Evolutionary conservation across 2,113 vertebrate genomes (phyloP).

Genomic region (Pungitius pungitius): DNA sequence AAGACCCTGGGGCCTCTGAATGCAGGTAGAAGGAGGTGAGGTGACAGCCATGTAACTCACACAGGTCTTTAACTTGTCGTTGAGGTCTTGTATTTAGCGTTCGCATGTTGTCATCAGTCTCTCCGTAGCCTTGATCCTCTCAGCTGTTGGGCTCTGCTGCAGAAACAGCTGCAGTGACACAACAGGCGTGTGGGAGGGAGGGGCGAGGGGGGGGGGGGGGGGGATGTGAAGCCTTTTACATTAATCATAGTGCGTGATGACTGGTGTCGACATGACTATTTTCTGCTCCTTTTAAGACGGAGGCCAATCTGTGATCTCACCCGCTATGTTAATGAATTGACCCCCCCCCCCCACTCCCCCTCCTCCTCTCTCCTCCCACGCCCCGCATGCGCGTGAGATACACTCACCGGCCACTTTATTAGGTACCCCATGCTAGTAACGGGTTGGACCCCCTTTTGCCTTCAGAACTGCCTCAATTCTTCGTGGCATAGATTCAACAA

Average conservation of each 20-base stretch:
- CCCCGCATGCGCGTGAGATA: no score
- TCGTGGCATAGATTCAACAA: no score
- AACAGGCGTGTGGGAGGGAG: neutral
- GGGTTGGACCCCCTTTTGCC: no score
- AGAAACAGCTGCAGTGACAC: conserved; percentile 49
- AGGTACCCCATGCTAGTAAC: no score
- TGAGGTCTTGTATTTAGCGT: no score
- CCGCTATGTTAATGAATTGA: neutral
- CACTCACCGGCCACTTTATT: no score
- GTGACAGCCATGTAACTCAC: conserved; percentile 26
- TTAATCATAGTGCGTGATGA: conserved; percentile 9
- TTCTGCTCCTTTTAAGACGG: neutral
- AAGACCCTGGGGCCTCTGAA: conserved; percentile 28
- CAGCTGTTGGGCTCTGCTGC: conserved; percentile 41
- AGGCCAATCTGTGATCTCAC: neutral
- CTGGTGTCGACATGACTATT: neutral
- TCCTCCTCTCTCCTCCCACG: no score
- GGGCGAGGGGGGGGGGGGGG: no score
- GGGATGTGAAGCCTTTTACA: conserved; percentile 1
- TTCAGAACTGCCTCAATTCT: no score
- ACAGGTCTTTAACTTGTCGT: conserved; percentile 41
- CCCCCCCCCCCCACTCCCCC: no score
- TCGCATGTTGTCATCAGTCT: conserved; percentile 50
- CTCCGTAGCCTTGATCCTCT: conserved; percentile 37
- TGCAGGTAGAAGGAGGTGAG: conserved; percentile 31